Base-by-base conservation (phyloP, 2,797 vertebrate species). In the Meda fulgida region DNA sequence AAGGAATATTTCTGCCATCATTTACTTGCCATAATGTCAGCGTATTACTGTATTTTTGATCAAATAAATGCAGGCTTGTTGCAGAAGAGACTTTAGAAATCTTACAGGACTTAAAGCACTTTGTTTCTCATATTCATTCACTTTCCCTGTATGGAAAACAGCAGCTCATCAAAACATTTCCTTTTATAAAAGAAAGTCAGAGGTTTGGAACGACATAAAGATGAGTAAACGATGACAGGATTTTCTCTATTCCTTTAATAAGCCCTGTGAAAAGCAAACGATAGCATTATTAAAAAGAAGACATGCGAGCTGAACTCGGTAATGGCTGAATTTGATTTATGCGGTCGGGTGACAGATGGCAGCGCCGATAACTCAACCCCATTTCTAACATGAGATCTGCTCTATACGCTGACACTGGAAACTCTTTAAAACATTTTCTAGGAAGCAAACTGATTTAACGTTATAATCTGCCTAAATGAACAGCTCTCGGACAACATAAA, bases 391-490 rank as follows among this genome's bases (percentile, higher is more conserved):
- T 43, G 65, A 60, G 34, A 26, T 71, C 48, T 23, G 72, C 46
- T 7, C 48, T 29, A 5, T 48, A 38, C 43, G 21, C 53, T 4
- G 34, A 38, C 5, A n/a, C 48, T 69, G 26, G 16, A 65, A 46
- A 18, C 48, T 19, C 73, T 18, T 23, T 1, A 26, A 69, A 86
- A 71, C 21, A 13, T 23, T 26, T 82, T 60, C 79, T 63, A 31
- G 51, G 51, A 77, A 82, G 36, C 23, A 4, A 36, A 63, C 23
- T 46, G 72, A 80, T 78, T 82, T 70, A 48, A 76, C 11, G 19
- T 8, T 26, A 58, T 78, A 76, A 82, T 92, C 90, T 87, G 91
- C 72, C 88, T 72, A 88, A 90, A 89, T 73, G 69, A 88, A 73
- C 43, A 55, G 53, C 31, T 73, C 80, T 81, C 51, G 0, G 43